phyloP scores from a whole-genome alignment of 2,113 vertebrate genomes.

The Brachyhypopomus gauderio region DNA sequence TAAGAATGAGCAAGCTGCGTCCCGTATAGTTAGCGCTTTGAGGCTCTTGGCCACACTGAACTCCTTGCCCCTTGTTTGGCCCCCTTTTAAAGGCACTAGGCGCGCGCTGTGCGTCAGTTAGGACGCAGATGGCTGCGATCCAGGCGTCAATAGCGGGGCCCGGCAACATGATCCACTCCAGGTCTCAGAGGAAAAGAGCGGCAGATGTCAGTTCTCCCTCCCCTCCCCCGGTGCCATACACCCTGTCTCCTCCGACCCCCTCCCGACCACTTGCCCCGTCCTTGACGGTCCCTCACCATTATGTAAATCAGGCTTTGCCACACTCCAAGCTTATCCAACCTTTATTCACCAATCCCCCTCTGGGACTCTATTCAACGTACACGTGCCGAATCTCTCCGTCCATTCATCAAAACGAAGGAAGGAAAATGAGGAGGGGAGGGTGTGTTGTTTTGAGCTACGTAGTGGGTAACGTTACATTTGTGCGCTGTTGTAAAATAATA shows the following conservation, averaged over 20 bases:
- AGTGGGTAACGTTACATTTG: no score
- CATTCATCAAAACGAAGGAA: conserved; percentile 59
- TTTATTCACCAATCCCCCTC: conserved; percentile 56
- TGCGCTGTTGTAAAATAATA: no score
- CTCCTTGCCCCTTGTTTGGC: conserved; percentile 18
- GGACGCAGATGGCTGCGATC: conserved; percentile 66
- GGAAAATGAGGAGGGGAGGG: conserved; percentile 28
- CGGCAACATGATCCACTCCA: conserved; percentile 60
- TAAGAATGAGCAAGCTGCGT: conserved; percentile 20
- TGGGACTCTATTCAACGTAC: conserved; percentile 59
- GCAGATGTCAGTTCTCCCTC: conserved; percentile 60
- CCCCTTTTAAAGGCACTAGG: conserved; percentile 57
- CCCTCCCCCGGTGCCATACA: conserved; percentile 20
- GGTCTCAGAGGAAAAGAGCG: conserved; percentile 60
- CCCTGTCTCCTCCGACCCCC: conserved; percentile 26
- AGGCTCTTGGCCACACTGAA: conserved; percentile 43
- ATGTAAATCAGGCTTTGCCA: conserved; percentile 60
- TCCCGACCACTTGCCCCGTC: conserved; percentile 57
- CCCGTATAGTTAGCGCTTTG: conserved; percentile 7
- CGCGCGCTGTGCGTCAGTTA: conserved; percentile 58
- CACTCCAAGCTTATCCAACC: conserved; percentile 57
- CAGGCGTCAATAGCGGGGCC: conserved; percentile 55
- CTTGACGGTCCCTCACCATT: conserved; percentile 64
- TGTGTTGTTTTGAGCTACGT: background rate
- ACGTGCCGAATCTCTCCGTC: conserved; percentile 61